Evolutionary conservation across 1,140 invertebrate species (phyloP).

Genomic region (Asbolus verrucosus): DNA sequence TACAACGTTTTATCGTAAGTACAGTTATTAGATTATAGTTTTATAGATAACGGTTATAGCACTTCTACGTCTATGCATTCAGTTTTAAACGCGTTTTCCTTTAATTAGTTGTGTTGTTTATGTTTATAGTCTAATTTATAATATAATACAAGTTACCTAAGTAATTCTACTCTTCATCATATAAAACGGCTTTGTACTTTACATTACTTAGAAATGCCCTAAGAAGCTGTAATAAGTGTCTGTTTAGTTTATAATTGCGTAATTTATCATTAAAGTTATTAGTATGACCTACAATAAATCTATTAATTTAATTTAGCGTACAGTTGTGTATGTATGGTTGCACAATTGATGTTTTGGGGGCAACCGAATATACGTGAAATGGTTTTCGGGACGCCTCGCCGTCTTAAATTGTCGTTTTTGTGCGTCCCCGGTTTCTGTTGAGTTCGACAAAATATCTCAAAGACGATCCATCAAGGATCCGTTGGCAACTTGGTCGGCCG

Average conservation of each 20-base stretch:
- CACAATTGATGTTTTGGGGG: too few relatives aligned
- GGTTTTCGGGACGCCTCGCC: too few relatives aligned
- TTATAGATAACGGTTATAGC: conserved; percentile 30
- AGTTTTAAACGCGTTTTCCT: conserved; percentile 30
- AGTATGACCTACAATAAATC: too few relatives aligned
- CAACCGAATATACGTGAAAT: too few relatives aligned
- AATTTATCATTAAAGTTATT: conserved; percentile 14
- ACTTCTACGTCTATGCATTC: conserved; percentile 23
- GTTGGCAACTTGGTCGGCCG: conserved; percentile 39
- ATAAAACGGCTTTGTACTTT: conserved; percentile 38
- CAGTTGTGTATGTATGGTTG: too few relatives aligned
- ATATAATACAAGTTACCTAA: conserved; percentile 18
- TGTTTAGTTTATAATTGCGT: conserved; percentile 25
- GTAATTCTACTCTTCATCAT: conserved; percentile 21
- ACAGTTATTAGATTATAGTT: conserved; percentile 32
- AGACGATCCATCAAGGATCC: conserved; percentile 37
- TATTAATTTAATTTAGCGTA: too few relatives aligned
- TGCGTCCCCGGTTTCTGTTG: conserved; percentile 9
- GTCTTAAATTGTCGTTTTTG: too few relatives aligned
- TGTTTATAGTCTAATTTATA: conserved; percentile 29
- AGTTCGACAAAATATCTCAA: neutral
- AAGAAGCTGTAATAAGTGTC: conserved; percentile 31
- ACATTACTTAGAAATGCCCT: conserved; percentile 31
- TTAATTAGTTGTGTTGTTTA: conserved; percentile 20
- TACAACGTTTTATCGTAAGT: conserved; percentile 18